Evolutionary conservation across 2,797 vertebrate species (phyloP).

Genomic region (Philypnodon macrostomus): DNA sequence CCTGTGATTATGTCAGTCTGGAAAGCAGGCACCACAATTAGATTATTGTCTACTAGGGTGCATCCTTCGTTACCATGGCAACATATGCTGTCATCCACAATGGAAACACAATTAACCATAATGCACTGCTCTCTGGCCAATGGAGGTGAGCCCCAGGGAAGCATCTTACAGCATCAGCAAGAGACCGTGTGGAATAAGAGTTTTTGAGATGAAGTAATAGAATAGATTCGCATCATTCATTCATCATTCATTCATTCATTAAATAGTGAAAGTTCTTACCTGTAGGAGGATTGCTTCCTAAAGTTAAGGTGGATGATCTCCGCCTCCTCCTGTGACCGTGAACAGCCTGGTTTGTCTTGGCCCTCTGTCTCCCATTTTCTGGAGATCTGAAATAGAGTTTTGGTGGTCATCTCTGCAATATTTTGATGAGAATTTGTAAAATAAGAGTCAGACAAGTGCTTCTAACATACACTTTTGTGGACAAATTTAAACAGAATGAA

Average conservation of each 20-base stretch:
- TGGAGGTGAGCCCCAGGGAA: too few relatives aligned
- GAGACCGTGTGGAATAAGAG: too few relatives aligned
- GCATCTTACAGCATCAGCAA: too few relatives aligned
- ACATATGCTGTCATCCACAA: background rate
- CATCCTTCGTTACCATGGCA: constrained; percentile 1
- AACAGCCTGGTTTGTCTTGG: background rate
- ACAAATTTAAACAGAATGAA: too few relatives aligned
- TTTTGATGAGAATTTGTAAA: background rate
- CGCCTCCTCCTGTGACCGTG: constrained; percentile 41
- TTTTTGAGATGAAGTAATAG: too few relatives aligned
- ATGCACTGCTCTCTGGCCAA: too few relatives aligned
- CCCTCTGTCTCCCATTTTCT: too few relatives aligned
- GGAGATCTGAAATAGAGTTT: background rate
- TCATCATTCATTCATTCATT: too few relatives aligned
- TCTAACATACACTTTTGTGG: too few relatives aligned
- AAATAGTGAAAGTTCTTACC: constrained; percentile 28
- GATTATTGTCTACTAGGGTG: background rate
- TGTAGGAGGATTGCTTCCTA: constrained; percentile 67
- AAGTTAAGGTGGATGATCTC: constrained; percentile 54
- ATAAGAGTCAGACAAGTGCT: background rate
- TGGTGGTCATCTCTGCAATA: too few relatives aligned
- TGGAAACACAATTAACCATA: background rate
- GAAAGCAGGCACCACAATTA: background rate
- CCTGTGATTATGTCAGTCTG: too few relatives aligned
- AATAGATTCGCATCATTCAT: too few relatives aligned